Base-by-base conservation (phyloP, 2,113 vertebrate species). In the Paraplagusia blochii region DNA sequence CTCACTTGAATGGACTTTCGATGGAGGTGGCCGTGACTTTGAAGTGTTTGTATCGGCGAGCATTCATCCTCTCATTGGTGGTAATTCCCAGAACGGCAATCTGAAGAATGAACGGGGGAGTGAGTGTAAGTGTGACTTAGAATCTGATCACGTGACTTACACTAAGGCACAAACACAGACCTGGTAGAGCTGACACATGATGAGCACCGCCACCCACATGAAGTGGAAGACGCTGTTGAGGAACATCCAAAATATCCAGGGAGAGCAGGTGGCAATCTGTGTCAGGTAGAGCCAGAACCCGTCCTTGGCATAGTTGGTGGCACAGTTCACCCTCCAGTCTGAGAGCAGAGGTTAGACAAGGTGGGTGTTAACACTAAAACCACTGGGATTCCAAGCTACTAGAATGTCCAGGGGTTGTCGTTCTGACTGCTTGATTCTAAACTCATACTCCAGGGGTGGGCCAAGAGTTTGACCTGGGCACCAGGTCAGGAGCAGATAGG, bases 241-340 rank as follows among this genome's bases (percentile, higher is more conserved):
- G 82, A 99, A 99, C 97, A 99, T 99, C 97, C 97, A 99, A 77
- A 99, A 99, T 93, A 99, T 97, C 97, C 97, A 99, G 0, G 97
- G 95, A 1, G 97, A 99, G 82, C 95, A 99, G 36, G 95, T 94
- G 58, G 96, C 96, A 50, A 99, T 97, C 76, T 99, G 95, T 22
- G 95, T 97, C 77, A 98, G 77, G 0, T 98, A 99, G 11, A 95
- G 92, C 97, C 97, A 99, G 80, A 98, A 94, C 9, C 97, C 97
- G 51, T 99, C 96, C 87, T 93, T 95, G 53, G 90, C 81, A 0
- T 99, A 99, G 55, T 74, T 95, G 79, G 95, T 97, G 79, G 93
- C 90, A 79, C 97, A 99, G 82, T 97, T 96, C 63, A 98, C 90
- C 61, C 93, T 92, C 97, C 97, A 99, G 83, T 98, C 97, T 99